Conservation (phyloP, 2,888 invertebrate species). For the Sarcophaga rosellei region DNA sequence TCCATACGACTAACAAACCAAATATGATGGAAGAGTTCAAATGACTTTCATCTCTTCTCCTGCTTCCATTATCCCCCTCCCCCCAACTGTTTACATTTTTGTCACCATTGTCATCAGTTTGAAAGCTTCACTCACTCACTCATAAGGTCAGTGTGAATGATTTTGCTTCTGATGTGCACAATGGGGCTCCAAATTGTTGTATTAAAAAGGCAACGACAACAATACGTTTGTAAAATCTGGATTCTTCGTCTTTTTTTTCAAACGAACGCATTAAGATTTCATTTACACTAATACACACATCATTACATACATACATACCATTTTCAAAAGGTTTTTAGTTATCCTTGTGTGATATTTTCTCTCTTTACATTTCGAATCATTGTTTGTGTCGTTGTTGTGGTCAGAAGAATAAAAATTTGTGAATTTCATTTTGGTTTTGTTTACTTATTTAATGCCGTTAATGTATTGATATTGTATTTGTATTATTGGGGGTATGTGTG, state of each 20-base stretch:
- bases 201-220: background rate
- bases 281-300: slow-evolving; percentile 14
- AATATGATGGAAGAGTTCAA: slow-evolving; percentile 32
- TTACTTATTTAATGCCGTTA: slow-evolving; percentile 62
- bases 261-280: slow-evolving; percentile 42
- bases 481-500: background rate
- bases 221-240: slow-evolving; percentile 27
- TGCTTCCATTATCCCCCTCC: background rate
- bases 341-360: no score
- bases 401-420: no score
- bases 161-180: background rate
- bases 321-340: no score
- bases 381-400: no score
- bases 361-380: no score
- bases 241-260: background rate
- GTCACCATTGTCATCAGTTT: slow-evolving; percentile 42
- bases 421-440: slow-evolving; percentile 34
- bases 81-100: background rate
- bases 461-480: slow-evolving; percentile 55
- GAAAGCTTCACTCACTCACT: slow-evolving; percentile 56
- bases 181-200: background rate
- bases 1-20: background rate
- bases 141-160: slow-evolving; percentile 34
- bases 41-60: slow-evolving; percentile 25
- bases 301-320: background rate